Conservation (phyloP, 1,140 invertebrate genomes). For the Pissodes strobi region DNA sequence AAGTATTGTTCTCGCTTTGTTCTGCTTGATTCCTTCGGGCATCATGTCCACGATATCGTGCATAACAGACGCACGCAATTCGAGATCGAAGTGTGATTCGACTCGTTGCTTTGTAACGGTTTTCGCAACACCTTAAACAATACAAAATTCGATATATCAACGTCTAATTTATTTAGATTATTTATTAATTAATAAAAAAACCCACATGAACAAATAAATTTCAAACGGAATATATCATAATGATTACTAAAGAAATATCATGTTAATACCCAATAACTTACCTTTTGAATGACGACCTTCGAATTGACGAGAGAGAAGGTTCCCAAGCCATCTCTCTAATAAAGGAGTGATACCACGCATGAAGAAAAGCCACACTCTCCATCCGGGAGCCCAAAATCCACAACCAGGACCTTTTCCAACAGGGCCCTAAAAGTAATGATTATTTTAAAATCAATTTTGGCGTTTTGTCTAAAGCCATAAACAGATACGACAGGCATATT, state of each 20-base stretch:
- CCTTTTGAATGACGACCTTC: constrained; percentile 96
- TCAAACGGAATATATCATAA: too few relatives aligned
- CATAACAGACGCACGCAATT: constrained; percentile 97
- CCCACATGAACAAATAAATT: too few relatives aligned
- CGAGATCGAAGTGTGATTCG: constrained; percentile 98
- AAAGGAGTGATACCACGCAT: constrained; percentile 98
- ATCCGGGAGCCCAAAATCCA: constrained; percentile 98
- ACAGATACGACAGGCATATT: too few relatives aligned
- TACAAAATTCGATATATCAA: not conserved
- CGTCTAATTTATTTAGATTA: too few relatives aligned
- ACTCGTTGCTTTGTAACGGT: constrained; percentile 99
- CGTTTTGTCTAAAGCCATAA: too few relatives aligned
- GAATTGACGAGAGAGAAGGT: constrained; percentile 96
- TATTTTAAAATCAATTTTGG: too few relatives aligned
- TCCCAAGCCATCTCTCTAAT: constrained; percentile 97
- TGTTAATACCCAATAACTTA: too few relatives aligned
- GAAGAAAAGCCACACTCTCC: constrained; percentile 99
- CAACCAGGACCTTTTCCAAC: constrained; percentile 83
- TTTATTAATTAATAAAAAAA: too few relatives aligned
- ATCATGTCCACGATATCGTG: constrained; percentile 99
- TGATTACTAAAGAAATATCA: too few relatives aligned
- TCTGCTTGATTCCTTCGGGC: constrained; percentile 99
- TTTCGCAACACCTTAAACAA: constrained; percentile 83
- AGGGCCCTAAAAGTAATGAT: constrained; percentile 77
- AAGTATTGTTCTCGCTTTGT: constrained; percentile 97